phyloP scores from a whole-genome alignment of 2,888 invertebrate species.

The Morinoia aosen region DNA sequence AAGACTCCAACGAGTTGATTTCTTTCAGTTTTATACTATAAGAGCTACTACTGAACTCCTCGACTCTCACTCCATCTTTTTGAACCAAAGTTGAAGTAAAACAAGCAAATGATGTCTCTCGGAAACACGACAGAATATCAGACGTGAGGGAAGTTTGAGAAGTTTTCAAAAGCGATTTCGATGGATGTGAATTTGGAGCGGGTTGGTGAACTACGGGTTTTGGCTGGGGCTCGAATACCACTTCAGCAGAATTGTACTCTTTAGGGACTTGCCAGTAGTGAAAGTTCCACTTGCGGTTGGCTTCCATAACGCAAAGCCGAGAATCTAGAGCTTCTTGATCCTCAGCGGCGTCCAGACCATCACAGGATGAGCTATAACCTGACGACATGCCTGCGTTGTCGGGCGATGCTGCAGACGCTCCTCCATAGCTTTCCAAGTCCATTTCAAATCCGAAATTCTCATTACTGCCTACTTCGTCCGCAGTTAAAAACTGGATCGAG shows the following conservation, averaged over 20 bases:
- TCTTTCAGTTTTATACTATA: background rate
- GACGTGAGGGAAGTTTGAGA: background rate
- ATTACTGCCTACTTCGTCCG: conserved; percentile 19
- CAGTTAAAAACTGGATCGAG: background rate
- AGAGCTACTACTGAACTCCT: background rate
- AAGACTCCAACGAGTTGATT: background rate
- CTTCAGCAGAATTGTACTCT: background rate
- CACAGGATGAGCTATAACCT: background rate
- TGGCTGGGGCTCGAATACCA: background rate
- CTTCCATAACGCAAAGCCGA: background rate
- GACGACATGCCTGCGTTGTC: background rate
- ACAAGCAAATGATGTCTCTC: background rate
- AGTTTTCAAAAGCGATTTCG: background rate
- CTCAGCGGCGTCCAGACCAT: background rate
- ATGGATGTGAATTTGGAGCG: background rate
- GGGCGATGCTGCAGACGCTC: background rate
- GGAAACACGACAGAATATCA: background rate
- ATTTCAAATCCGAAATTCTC: background rate
- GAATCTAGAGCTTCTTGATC: background rate
- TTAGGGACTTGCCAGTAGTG: background rate
- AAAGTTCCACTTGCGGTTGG: background rate
- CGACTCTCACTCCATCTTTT: background rate
- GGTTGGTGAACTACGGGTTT: background rate
- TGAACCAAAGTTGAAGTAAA: background rate
- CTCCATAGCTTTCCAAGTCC: background rate